Conservation (phyloP, 2,888 invertebrate genomes). For the Drosophila melanocephala region DNA sequence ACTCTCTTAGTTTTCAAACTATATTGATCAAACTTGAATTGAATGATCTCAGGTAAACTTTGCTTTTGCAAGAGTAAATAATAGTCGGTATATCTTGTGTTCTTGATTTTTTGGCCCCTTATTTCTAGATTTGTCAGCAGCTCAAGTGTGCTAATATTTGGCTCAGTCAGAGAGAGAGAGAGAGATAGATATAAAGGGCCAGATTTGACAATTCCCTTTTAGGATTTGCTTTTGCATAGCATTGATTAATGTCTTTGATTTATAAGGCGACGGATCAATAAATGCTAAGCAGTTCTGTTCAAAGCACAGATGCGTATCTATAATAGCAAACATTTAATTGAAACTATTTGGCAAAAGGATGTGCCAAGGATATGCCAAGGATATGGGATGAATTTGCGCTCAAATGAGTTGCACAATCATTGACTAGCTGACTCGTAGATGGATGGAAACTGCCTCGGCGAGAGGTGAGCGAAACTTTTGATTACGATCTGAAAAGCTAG, state of each 20-base stretch:
- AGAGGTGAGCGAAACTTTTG: conserved; percentile 45
- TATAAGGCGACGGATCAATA: conserved; percentile 51
- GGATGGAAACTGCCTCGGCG: conserved; percentile 12
- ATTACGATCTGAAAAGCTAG: conserved; percentile 50
- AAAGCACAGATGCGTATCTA: conserved; percentile 51
- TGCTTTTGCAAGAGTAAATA: background rate
- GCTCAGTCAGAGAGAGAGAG: conserved; percentile 19
- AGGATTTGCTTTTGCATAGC: conserved; percentile 43
- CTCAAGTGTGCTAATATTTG: conserved; percentile 67
- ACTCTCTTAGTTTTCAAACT: background rate
- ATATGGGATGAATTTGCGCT: conserved; percentile 20
- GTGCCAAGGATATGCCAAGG: conserved; percentile 14
- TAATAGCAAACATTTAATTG: conserved; percentile 66
- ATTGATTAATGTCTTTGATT: conserved; percentile 68
- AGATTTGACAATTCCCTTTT: conserved; percentile 39
- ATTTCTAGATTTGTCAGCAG: conserved; percentile 46
- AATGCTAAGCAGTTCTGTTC: conserved; percentile 19
- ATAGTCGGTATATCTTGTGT: background rate
- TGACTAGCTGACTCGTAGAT: conserved; percentile 23
- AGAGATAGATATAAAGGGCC: conserved; percentile 18
- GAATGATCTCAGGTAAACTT: background rate
- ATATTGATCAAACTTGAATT: background rate
- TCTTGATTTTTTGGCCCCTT: background rate
- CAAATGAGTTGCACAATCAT: conserved; percentile 60
- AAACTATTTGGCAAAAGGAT: conserved; percentile 36